Evolutionary conservation across 2,888 invertebrate genomes (phyloP), one percentile per base, ranked within the genome.

Genomic region (Clepsis dumicolana): DNA sequence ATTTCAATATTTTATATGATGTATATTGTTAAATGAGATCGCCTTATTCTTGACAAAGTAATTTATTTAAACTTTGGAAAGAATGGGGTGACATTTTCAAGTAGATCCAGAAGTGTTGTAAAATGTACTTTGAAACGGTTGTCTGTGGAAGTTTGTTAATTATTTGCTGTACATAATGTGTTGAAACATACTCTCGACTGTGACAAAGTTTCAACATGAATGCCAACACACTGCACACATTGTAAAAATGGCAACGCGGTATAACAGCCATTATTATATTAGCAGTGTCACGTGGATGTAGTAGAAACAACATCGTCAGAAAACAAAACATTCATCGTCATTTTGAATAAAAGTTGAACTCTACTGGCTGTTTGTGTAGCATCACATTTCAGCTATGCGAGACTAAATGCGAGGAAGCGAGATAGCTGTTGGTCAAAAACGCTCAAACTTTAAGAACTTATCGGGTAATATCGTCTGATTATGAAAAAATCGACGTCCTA

Each of bases 201-300:
- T 73, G 76, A 80, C 77, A 74, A 68, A 67, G 76, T 77, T 76
- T 76, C 75, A 77, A 80, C 79, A 77, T 69, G 73, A 75, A 86
- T 88, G 92, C 92, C 93, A 93, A 92, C 93, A 93, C 93, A 90
- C 91, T 91, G 93, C 92, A 92, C 88, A 91, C 91, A 91, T 91
- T 74, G 64, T 24, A 71, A 72, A 79, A 80, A 83, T 85, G 85
- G 84, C 86, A 78, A 59, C 16, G 1, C 52, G 14, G 18, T 21
- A 35, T 48, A 62, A 54, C 59, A 65, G 62, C 66, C 71, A 63
- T 66, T 74, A 69, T 72, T 72, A 35, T 50, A 53, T 25, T 29
- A 63, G 59, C 68, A 68, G 68, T 68, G 64, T 53, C 50, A 63
- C 18, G 35, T 50, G 38, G 48, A 59, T 16, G 25, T 29, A n/a